phyloP scores from a whole-genome alignment of 2,113 vertebrate genomes.

The Ailurus styani region DNA sequence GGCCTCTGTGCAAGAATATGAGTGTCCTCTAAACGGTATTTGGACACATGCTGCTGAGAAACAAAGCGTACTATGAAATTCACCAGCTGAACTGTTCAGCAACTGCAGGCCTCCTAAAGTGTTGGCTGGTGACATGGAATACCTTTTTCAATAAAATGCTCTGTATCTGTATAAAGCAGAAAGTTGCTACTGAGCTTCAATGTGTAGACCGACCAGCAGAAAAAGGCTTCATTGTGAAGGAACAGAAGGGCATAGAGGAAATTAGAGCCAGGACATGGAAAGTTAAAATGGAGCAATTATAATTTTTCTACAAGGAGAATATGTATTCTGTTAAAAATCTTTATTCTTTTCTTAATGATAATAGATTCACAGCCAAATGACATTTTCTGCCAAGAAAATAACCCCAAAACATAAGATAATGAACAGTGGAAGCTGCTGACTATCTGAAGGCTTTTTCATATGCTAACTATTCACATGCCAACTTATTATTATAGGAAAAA shows the following conservation, averaged over 20 bases:
- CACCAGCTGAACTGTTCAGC: neutral
- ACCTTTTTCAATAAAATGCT: neutral
- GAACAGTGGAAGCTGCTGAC: neutral
- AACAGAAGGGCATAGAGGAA: neutral
- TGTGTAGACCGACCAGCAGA: neutral
- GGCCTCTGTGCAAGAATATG: neutral
- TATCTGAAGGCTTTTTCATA: slow-evolving; percentile 1
- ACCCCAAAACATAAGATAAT: neutral
- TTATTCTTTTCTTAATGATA: slow-evolving; percentile 30
- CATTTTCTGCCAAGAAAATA: slow-evolving; percentile 53
- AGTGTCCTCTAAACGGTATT: neutral
- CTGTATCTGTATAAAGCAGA: neutral
- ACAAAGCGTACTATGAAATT: neutral
- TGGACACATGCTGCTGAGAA: neutral
- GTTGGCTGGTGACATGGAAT: neutral
- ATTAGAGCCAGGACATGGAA: neutral
- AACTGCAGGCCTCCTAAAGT: neutral
- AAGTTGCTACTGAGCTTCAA: neutral
- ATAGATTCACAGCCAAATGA: slow-evolving; percentile 29
- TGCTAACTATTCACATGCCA: neutral
- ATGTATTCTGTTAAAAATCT: slow-evolving; percentile 14
- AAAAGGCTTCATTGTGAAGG: neutral
- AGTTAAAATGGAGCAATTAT: slow-evolving; percentile 1
- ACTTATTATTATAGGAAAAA: slow-evolving; percentile 27
- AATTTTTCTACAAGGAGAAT: slow-evolving; percentile 3